These are phyloP conservation scores for Falco biarmicus DNA, from an alignment of 2,797 vertebrate genomes.

Conservation along the genomic window DNA sequence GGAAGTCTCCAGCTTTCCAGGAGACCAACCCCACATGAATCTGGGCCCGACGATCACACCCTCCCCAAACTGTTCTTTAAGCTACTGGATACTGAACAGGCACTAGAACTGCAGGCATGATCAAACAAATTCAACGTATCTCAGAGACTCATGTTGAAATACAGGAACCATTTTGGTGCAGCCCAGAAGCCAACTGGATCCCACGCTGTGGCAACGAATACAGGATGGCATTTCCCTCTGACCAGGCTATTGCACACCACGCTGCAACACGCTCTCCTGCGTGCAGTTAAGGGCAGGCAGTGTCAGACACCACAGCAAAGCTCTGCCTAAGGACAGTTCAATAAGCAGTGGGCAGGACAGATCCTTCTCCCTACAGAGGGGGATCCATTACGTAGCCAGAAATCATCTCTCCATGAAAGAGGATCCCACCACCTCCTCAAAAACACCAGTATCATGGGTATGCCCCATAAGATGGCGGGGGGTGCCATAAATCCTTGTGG, in stretches of 20 bases:
- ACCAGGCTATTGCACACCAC: neutral
- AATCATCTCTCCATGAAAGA: neutral
- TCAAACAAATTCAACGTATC: neutral
- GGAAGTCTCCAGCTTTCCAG: neutral
- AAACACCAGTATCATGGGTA: neutral
- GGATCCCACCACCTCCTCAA: neutral
- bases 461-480: fast-evolving
- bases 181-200: neutral
- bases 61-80: neutral
- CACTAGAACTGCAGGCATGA: neutral
- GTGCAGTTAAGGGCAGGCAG: neutral
- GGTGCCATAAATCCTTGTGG: neutral
- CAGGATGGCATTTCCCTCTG: fast-evolving
- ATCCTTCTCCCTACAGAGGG: neutral
- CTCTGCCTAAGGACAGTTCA: neutral
- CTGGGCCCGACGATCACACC: neutral
- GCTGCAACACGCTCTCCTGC: neutral
- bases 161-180: neutral
- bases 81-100: neutral
- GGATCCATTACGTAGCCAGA: neutral
- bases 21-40: neutral
- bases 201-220: neutral
- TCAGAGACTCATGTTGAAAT: neutral
- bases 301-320: neutral
- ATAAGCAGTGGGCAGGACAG: neutral